These are phyloP conservation scores for Onychostruthus taczanowskii DNA, from an alignment of 2,113 vertebrate species.

Conservation along the genomic window DNA sequence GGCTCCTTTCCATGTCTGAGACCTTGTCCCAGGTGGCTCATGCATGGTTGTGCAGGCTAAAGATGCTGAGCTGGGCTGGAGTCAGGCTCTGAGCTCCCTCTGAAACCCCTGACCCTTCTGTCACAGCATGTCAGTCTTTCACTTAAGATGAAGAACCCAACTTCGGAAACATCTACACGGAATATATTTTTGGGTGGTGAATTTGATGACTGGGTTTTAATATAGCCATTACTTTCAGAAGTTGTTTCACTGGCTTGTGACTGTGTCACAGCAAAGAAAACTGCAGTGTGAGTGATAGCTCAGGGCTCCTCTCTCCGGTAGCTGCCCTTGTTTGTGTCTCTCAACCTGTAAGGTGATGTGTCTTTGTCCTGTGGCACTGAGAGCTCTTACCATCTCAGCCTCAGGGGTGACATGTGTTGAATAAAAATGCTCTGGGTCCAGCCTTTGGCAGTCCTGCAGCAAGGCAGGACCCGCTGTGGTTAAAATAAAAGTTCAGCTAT, in stretches of 20 bases:
- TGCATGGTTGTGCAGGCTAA: neutral
- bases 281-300: neutral
- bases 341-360: neutral
- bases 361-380: neutral
- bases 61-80: neutral
- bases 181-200: neutral
- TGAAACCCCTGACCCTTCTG: neutral
- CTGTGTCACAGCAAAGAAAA: neutral
- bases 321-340: neutral
- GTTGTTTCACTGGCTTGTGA: neutral
- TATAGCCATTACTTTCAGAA: neutral
- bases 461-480: neutral
- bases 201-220: neutral
- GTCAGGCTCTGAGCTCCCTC: neutral
- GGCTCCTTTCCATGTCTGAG: neutral
- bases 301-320: neutral
- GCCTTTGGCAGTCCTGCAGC: neutral
- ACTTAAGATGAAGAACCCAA: neutral
- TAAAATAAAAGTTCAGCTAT: neutral
- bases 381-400: neutral
- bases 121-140: neutral
- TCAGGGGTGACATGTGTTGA: fast-evolving
- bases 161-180: neutral
- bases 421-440: fast-evolving
- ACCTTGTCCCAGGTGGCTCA: neutral